phyloP scores from a whole-genome alignment of 2,113 vertebrate species.

The Struthio camelus region DNA sequence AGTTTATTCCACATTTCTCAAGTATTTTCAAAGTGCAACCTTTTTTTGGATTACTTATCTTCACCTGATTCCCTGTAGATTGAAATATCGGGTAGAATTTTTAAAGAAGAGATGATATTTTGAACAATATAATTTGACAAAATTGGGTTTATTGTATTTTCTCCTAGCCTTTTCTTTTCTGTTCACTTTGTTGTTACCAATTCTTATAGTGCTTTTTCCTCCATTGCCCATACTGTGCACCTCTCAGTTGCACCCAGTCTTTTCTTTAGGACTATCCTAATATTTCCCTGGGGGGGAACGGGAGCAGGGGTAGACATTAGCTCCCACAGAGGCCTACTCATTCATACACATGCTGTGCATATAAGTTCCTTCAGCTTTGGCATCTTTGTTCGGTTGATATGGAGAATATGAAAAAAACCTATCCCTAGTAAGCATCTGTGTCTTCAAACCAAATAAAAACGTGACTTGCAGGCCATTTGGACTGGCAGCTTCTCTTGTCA shows the following conservation, averaged over 20 bases:
- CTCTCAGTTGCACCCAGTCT: not conserved
- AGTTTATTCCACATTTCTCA: not conserved
- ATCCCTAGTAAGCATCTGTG: not conserved
- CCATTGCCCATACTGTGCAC: accelerated
- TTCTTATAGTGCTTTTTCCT: not conserved
- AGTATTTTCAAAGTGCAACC: not conserved
- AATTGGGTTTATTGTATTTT: not conserved
- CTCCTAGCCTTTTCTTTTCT: not conserved
- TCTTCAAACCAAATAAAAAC: no score
- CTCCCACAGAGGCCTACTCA: not conserved
- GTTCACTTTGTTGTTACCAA: not conserved
- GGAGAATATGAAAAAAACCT: not conserved
- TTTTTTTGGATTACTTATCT: not conserved
- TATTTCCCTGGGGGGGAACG: not conserved
- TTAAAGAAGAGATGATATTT: not conserved
- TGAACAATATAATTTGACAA: not conserved
- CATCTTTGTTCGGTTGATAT: not conserved
- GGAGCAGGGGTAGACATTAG: not conserved
- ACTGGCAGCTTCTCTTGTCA: not conserved
- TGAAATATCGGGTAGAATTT: not conserved
- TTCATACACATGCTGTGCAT: not conserved
- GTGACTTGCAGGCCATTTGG: no score
- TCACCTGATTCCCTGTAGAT: not conserved
- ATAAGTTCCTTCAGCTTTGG: not conserved
- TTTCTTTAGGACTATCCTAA: not conserved